Base-by-base conservation (phyloP, 2,797 vertebrate species). In the Nothura maculosa region DNA sequence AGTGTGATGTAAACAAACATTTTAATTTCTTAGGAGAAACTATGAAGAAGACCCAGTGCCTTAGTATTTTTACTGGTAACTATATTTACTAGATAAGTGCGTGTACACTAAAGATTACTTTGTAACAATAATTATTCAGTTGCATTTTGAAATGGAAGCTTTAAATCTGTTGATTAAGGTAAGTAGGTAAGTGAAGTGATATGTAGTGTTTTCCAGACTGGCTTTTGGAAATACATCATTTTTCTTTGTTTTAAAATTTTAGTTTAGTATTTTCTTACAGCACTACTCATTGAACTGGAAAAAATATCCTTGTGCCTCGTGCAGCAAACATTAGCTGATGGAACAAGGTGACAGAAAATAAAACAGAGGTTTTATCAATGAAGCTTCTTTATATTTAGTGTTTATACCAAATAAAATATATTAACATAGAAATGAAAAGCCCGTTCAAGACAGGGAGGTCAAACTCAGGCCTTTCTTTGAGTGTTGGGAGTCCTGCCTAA, bases 161-260 rank as follows among this genome's bases (percentile, higher is more conserved):
- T 15, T 90, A 87, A 92, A 77, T 67, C 85, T 6, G 17, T 70
- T 89, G 81, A 81, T 91, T 87, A 89, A 95, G 95, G n/a, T 38
- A n/a, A n/a, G n/a, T 95, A 82, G 90, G 80, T 94, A 89, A 95
- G 27, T 86, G 80, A 91, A 91, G 73, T 54, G 12, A 25, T 62
- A 38, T 48, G 72, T 54, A 60, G 62, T 83, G 40, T 63, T 87
- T 89, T 76, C 86, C 60, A 76, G 55, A 6, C 8, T 11, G 63
- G 22, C 42, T 69, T 87, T 61, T 73, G 87, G 34, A 89, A 66
- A 36, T 75, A 40, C 21, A 60, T 75, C 6, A n/a, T 12, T 58
- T 77, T 94, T 25, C 30, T 76, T 60, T 30, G 72, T 87, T 93
- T 93, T 67, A 27, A 67, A 76, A 85, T 63, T 61, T 61, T 8